Conservation (phyloP, 2,888 invertebrate species). For the Phortica okadai region DNA sequence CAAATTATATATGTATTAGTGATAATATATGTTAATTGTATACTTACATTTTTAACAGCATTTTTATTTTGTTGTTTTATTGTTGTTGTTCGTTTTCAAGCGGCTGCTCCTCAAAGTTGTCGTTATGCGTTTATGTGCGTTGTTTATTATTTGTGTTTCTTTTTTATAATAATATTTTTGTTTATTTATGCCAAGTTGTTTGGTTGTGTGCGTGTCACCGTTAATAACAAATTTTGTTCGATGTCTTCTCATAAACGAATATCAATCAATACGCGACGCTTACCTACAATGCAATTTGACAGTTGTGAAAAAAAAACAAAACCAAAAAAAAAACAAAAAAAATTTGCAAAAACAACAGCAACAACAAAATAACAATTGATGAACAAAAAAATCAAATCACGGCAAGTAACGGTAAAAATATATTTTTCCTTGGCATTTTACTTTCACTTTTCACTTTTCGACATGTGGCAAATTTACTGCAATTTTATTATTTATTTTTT, state of each 20-base stretch:
- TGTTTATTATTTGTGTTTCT: conserved; percentile 37
- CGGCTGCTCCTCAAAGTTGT: not conserved
- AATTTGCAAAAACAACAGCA: not conserved
- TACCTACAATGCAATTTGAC: conserved; percentile 25
- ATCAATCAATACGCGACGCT: conserved; percentile 12
- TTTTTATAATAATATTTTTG: conserved; percentile 22
- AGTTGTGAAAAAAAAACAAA: conserved; percentile 18
- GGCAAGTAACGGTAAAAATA: not conserved
- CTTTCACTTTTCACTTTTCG: conserved; percentile 43
- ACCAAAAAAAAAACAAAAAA: conserved; percentile 17
- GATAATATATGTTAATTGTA: not conserved
- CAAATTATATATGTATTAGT: not conserved
- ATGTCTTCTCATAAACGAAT: conserved; percentile 38
- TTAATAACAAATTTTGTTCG: conserved; percentile 25
- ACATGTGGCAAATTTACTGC: conserved; percentile 24
- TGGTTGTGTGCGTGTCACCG: conserved; percentile 28
- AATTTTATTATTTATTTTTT: conserved; percentile 3
- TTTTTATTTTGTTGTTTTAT: conserved; percentile 38
- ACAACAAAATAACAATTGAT: not conserved
- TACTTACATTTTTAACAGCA: conserved; percentile 66
- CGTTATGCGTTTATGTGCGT: conserved; percentile 1
- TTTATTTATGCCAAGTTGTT: conserved; percentile 38
- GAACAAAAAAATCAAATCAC: not conserved
- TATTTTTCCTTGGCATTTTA: conserved; percentile 19
- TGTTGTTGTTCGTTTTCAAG: not conserved